Percentiles rank a stretch among this genome's conserved stretches.
phyloP scores from a whole-genome alignment of 2,888 invertebrate species.

The Calameuta idolon region DNA sequence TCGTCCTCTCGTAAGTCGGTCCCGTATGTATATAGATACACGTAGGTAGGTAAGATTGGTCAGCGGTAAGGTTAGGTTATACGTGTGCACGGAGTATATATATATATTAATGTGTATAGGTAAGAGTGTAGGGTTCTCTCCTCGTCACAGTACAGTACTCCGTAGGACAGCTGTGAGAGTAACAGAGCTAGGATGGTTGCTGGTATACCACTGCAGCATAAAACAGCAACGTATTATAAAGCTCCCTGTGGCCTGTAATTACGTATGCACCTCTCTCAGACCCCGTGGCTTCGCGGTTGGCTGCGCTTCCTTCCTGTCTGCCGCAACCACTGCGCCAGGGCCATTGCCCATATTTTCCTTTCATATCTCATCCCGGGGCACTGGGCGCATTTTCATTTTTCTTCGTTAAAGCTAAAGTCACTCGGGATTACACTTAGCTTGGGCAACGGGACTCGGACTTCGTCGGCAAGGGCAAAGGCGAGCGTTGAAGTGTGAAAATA shows the following conservation, averaged over 20 bases:
- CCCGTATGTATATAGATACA: slow-evolving; percentile 17
- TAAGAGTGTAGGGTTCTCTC: slow-evolving; percentile 1
- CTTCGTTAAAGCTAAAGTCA: background rate
- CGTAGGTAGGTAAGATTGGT: background rate
- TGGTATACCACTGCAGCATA: slow-evolving; percentile 29
- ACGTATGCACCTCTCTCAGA: slow-evolving; percentile 62
- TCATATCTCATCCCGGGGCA: background rate
- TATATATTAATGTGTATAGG: background rate
- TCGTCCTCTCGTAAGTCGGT: slow-evolving; percentile 39
- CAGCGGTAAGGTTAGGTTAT: background rate
- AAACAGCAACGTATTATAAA: slow-evolving; percentile 38
- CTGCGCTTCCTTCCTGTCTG: slow-evolving; percentile 66
- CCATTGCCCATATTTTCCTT: background rate
- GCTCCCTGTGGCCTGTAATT: slow-evolving; percentile 57
- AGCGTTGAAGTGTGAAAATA: background rate
- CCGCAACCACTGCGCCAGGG: slow-evolving; percentile 49
- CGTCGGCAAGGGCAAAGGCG: background rate
- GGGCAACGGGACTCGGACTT: no score
- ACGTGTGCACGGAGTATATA: slow-evolving; percentile 1
- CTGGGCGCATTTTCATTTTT: background rate
- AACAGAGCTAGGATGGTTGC: background rate
- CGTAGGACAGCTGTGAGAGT: background rate
- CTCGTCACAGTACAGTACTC: background rate
- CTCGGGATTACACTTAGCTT: no score
- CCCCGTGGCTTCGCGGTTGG: slow-evolving; percentile 62